These are phyloP conservation scores for Thelaira solivaga DNA, from an alignment of 2,888 invertebrate genomes.

Conservation along the genomic window DNA sequence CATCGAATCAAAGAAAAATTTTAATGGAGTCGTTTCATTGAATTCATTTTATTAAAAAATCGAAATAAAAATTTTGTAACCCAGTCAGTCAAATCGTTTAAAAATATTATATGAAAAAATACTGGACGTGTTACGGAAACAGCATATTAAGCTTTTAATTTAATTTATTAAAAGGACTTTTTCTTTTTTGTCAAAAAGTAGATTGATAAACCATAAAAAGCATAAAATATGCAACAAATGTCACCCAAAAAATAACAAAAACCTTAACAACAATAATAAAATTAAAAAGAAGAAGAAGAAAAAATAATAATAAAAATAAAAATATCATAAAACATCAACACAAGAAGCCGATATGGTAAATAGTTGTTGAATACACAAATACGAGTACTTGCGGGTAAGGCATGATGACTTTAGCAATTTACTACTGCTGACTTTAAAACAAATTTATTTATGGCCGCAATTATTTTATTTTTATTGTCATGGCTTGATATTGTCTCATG, in stretches of 20 bases:
- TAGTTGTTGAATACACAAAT: no score
- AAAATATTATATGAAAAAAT: no score
- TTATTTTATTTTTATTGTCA: constrained; percentile 75
- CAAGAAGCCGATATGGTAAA: constrained; percentile 41
- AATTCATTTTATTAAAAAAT: no score
- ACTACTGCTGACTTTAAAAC: constrained; percentile 67
- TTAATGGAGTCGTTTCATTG: no score
- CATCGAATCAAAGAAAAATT: no score
- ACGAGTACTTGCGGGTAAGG: constrained; percentile 9
- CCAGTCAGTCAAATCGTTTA: no score
- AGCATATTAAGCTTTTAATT: no score
- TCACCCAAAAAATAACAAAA: constrained; percentile 41
- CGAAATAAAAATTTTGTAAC: no score
- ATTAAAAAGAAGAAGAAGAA: background rate
- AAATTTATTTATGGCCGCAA: constrained; percentile 74
- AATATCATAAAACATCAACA: constrained; percentile 24
- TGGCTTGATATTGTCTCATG: constrained; percentile 51
- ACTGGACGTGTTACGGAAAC: no score
- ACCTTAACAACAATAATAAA: background rate
- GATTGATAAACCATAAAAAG: constrained; percentile 13
- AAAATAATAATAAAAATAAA: background rate
- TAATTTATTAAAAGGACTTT: no score
- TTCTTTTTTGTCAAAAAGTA: background rate
- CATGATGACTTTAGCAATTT: constrained; percentile 39
- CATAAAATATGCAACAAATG: constrained; percentile 60